phyloP scores from a whole-genome alignment of 53 echinoderm and acorn worm genomes.

The Apostichopus leukothele region DNA sequence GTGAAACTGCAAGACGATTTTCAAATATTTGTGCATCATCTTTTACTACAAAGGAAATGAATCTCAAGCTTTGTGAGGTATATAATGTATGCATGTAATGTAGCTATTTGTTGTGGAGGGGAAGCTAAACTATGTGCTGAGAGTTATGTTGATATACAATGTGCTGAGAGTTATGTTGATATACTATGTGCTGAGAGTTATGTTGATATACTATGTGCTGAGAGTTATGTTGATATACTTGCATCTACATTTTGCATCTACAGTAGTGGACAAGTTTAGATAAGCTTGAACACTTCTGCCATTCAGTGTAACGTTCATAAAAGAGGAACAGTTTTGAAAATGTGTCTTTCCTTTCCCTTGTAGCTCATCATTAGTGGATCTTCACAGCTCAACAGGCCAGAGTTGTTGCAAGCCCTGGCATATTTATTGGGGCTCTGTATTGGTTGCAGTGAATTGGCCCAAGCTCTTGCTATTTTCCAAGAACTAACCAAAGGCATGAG shows the following conservation, averaged over 20 bases:
- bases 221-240: too few species aligned
- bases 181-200: too few species aligned
- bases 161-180: too few species aligned
- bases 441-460: constrained; percentile 59
- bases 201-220: too few species aligned
- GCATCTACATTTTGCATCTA: too few species aligned
- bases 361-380: constrained; percentile 71
- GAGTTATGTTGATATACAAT: too few species aligned
- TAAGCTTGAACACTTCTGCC: too few species aligned
- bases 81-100: not conserved
- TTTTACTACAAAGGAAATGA: constrained; percentile 47
- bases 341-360: not conserved
- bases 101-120: too few species aligned
- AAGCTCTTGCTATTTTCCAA: constrained; percentile 53
- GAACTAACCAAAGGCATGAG: constrained; percentile 48
- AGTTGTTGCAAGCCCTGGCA: constrained; percentile 63
- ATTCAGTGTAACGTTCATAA: too few species aligned
- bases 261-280: too few species aligned
- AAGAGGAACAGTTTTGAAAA: not conserved
- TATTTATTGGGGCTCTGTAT: constrained; percentile 56
- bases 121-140: too few species aligned
- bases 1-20: not conserved
- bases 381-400: constrained; percentile 63
- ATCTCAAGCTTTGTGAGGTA: constrained; percentile 69
- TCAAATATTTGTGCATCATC: not conserved